Evolutionary conservation across 2,797 vertebrate species (phyloP), one percentile per base, ranked within the genome.

Genomic region (Pithecia hirsuta): DNA sequence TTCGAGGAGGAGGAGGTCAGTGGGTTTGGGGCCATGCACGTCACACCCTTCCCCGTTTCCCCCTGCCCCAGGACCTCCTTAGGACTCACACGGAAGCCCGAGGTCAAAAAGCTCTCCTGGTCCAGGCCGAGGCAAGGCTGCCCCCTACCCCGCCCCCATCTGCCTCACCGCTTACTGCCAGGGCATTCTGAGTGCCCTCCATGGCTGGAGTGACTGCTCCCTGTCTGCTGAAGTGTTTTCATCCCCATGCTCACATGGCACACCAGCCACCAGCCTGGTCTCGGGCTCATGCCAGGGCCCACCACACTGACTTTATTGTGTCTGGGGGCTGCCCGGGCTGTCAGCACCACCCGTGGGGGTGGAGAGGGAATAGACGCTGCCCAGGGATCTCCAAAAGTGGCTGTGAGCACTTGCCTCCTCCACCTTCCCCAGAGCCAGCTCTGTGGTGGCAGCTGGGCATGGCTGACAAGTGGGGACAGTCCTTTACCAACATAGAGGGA

Each of bases 1-100:
- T 99, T 99, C 97, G 99, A 99, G 98, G 99, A 99, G 87, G 99
- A 99, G 98, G 99, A 99, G 99, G 99, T 99, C 97, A 99, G 99
- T 93, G 74, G 28, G 24, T 39, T 17, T 4, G 64, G 52, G 64
- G 30, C 97, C 30, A 12, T 7, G 3, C 44, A 26, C 7, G 85
- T 96, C 61, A 11, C 5, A 0, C 22, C 44, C 20, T 5, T 57
- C 24, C 33, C 11, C 2, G 4, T 4, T 5, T 17, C 1, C 33
- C 15, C 75, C 44, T 78, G n/a, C 7, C 5, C 57, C 36, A 0
- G 48, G 81, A 50, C 59, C 52, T 81, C 78, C 19, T 0, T 30
- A 7, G 39, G 74, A 22, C 22, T 64, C 46, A 0, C 33, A 0
- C 0, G 28, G 81, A 52, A 5, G 22, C 48, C 55, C 2, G 3